Evolutionary conservation across 2,888 invertebrate species (phyloP).

Genomic region (Pseudeuparius sepicola): DNA sequence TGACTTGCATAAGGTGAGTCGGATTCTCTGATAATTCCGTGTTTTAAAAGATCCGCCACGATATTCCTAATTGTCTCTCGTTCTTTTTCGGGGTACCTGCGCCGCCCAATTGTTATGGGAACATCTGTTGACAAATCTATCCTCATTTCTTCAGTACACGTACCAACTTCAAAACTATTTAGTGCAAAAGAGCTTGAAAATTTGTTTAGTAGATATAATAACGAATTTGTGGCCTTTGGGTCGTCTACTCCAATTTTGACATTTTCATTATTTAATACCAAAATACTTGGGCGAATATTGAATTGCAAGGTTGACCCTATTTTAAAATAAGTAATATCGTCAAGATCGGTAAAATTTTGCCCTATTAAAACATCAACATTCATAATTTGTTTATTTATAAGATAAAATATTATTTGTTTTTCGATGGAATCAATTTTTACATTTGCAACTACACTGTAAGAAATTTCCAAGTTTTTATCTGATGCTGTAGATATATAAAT

Average conservation of each 20-base stretch:
- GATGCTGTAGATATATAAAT: constrained; percentile 8
- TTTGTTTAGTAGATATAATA: constrained; percentile 9
- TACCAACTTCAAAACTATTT: constrained; percentile 8
- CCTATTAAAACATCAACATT: constrained; percentile 7
- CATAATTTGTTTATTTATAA: too few species aligned
- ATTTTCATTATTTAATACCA: constrained; percentile 9
- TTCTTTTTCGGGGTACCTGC: constrained; percentile 13
- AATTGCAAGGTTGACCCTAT: constrained; percentile 5
- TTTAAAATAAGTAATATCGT: constrained; percentile 12
- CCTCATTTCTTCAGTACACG: constrained; percentile 12
- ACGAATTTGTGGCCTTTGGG: constrained; percentile 8
- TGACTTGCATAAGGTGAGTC: constrained; percentile 20
- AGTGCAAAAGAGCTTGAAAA: constrained; percentile 9
- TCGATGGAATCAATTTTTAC: constrained; percentile 7
- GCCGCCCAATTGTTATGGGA: constrained; percentile 7
- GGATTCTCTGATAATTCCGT: too few species aligned
- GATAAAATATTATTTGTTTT: constrained; percentile 7
- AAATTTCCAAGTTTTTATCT: constrained; percentile 5
- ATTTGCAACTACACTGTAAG: constrained; percentile 6
- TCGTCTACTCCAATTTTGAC: constrained; percentile 10
- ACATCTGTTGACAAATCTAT: constrained; percentile 12
- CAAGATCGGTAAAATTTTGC: constrained; percentile 11
- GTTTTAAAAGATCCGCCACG: too few species aligned
- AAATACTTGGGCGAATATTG: not conserved
- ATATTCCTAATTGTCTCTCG: constrained; percentile 5